These are phyloP conservation scores for Helicoverpa armigera DNA, from an alignment of 1,140 invertebrate species.

Conservation along the genomic window DNA sequence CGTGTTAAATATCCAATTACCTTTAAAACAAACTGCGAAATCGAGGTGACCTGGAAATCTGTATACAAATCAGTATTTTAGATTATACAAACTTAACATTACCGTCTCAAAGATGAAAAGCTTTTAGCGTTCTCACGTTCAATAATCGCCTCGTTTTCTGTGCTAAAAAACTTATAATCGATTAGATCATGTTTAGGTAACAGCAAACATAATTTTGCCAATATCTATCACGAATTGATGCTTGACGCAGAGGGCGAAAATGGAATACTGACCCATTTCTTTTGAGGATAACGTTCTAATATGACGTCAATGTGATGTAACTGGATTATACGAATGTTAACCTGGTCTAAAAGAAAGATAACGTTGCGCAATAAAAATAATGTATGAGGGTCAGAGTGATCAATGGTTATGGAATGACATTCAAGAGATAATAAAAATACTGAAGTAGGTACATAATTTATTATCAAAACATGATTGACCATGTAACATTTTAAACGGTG, in stretches of 20 bases:
- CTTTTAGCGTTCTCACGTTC: not conserved
- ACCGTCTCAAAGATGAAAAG: conserved; percentile 40
- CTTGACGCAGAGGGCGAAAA: conserved; percentile 75
- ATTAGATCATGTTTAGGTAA: conserved; percentile 22
- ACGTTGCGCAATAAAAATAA: conserved; percentile 75
- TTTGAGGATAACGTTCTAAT: conserved; percentile 65
- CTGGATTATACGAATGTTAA: conserved; percentile 46
- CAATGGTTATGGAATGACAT: conserved; percentile 50
- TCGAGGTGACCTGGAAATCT: conserved; percentile 67
- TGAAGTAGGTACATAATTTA: conserved; percentile 54
- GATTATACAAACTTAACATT: conserved; percentile 38
- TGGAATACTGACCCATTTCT: conserved; percentile 78
- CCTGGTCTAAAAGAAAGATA: conserved; percentile 64
- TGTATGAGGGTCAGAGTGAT: conserved; percentile 52
- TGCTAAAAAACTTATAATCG: conserved; percentile 49
- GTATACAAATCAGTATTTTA: conserved; percentile 24
- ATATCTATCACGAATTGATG: conserved; percentile 57
- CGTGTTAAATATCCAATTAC: conserved; percentile 67
- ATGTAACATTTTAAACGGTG: conserved; percentile 42
- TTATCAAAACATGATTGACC: conserved; percentile 44
- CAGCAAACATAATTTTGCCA: conserved; percentile 50
- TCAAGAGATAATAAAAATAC: conserved; percentile 43
- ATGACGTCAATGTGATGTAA: conserved; percentile 77
- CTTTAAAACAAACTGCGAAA: conserved; percentile 68
- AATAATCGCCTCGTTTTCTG: not conserved